Percentiles rank a stretch among this genome's conserved stretches.
phyloP scores from a whole-genome alignment of 2,888 invertebrate species.

The Patella pellucida region DNA sequence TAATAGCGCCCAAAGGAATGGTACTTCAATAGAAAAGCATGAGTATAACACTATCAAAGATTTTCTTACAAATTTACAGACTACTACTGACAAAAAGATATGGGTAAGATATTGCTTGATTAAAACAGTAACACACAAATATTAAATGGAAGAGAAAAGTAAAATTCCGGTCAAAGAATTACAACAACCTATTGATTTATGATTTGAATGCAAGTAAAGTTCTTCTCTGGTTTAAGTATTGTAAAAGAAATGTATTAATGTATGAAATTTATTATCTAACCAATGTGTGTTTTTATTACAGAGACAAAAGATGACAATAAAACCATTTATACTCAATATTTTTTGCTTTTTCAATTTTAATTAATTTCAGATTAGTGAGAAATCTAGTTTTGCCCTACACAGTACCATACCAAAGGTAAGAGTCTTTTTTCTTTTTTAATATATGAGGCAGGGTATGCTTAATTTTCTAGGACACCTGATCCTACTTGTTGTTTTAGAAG shows the following conservation, averaged over 20 bases:
- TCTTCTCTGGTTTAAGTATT: no score
- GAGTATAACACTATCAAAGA: slow-evolving; percentile 48
- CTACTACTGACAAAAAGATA: slow-evolving; percentile 47
- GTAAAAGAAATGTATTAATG: no score
- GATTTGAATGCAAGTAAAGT: no score
- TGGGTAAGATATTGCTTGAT: slow-evolving; percentile 49
- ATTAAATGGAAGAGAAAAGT: no score
- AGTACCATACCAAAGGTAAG: slow-evolving; percentile 55
- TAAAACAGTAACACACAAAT: background rate
- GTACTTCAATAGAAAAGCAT: slow-evolving; percentile 38
- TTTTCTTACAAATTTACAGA: slow-evolving; percentile 45
- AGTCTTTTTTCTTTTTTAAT: slow-evolving; percentile 15
- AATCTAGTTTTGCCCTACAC: slow-evolving; percentile 55
- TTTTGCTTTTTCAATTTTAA: background rate
- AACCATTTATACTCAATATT: slow-evolving; percentile 9
- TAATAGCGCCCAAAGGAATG: slow-evolving; percentile 18
- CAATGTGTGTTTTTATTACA: no score
- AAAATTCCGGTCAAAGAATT: no score
- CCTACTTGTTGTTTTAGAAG: background rate
- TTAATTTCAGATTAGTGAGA: slow-evolving; percentile 54
- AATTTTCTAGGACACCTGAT: background rate
- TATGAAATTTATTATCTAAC: no score
- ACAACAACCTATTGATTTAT: no score
- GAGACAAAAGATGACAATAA: no score
- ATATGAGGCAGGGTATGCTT: slow-evolving; percentile 2